Evolutionary conservation across 2,113 vertebrate genomes (phyloP).

Genomic region (Sceloporus undulatus): DNA sequence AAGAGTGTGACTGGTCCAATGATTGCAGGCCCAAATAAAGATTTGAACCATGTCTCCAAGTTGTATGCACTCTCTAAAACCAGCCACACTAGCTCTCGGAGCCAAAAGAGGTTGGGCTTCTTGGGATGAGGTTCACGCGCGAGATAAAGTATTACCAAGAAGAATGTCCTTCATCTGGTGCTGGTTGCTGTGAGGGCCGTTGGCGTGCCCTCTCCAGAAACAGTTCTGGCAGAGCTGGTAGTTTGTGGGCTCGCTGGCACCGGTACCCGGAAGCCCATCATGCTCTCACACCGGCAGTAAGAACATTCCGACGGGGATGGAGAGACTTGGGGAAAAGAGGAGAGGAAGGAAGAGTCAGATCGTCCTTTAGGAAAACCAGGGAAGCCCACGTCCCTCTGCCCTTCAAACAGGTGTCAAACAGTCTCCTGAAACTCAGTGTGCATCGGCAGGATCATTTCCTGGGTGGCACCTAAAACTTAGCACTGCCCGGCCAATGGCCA

Average conservation of each 20-base stretch:
- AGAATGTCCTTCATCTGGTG: slow-evolving; percentile 99
- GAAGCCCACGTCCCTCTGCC: not conserved
- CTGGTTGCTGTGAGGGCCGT: slow-evolving; percentile 96
- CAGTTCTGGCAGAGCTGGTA: slow-evolving; percentile 98
- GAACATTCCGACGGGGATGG: slow-evolving; percentile 98
- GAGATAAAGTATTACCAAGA: slow-evolving; percentile 86
- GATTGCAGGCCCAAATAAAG: too few relatives aligned
- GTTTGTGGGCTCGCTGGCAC: slow-evolving; percentile 97
- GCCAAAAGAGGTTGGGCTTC: too few relatives aligned
- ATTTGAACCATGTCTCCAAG: too few relatives aligned
- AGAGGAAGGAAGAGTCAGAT: accelerated
- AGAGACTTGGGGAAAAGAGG: slow-evolving; percentile 82
- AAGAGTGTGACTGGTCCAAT: too few relatives aligned
- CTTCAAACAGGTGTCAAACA: too few relatives aligned
- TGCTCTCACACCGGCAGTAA: slow-evolving; percentile 95
- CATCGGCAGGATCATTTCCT: not conserved
- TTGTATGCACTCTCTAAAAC: too few relatives aligned
- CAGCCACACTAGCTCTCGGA: too few relatives aligned
- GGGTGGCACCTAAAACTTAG: too few relatives aligned
- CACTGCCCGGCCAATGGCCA: too few relatives aligned
- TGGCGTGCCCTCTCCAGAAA: slow-evolving; percentile 97
- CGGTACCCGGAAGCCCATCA: slow-evolving; percentile 99
- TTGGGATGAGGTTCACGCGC: not conserved
- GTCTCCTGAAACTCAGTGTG: not conserved
- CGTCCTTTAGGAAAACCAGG: not conserved